Evolutionary conservation across 1,140 invertebrate species (phyloP), one percentile per base, ranked within the genome.

Genomic region (fruit fly (Drosophila melanogaster)): DNA sequence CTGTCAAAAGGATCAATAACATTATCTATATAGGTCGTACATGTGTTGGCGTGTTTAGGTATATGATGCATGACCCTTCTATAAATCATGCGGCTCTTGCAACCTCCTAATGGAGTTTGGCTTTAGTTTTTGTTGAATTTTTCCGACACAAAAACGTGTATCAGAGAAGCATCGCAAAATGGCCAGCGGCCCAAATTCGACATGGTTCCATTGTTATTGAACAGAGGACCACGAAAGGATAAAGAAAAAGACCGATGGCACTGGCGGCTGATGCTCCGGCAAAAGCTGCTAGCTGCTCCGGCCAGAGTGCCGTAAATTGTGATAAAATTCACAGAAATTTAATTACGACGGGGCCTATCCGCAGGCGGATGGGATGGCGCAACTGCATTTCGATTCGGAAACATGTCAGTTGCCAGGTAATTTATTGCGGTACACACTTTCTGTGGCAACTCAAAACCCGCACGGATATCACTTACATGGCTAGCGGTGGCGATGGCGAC

Each of bases 241-340:
- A 58, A 33, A 33, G 46, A 14, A 24, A 38, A 59, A 33, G 24
- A 61, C 33, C 58, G 64, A 87, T 71, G 79, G 46, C 47, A 50
- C 15, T 55, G 4, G 33, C 19, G 19, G 12, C 17, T 40, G 41
- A 37, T 50, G 51, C 51, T 24, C 4, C 38, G 14, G n/a, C 10
- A 26, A 2, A 5, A 22, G 33, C 19, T 26, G 5, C 26, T 22
- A 41, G 24, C 44, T 47, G 22, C 37, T 19, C n/a, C 37, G 38
- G 49, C 49, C 51, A 60, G 33, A 30, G 50, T 55, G 65, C 65
- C 84, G 77, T 77, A 89, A 83, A 87, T 89, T 87, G 60, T 89
- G 84, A 77, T 83, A 79, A 83, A 87, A 83, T 83, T 77, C 33
- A 72, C 85, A 46, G 65, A 89, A 89, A 87, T 87, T 87, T 87